Percentiles rank a stretch among this genome's conserved stretches.
These are phyloP conservation scores for Hyppa rectilinea DNA, from an alignment of 2,888 invertebrate species.

Conservation along the genomic window DNA sequence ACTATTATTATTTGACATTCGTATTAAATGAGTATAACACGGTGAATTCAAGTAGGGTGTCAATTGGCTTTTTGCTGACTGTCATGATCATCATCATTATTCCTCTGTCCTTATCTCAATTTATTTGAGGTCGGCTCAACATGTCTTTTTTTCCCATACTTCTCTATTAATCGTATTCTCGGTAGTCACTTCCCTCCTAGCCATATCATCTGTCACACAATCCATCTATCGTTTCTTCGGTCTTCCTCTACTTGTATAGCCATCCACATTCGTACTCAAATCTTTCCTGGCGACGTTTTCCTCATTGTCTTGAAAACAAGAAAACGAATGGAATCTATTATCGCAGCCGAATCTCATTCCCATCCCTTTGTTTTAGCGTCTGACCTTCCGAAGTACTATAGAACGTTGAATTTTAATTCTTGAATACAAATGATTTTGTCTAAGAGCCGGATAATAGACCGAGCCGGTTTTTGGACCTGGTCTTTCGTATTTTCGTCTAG, in stretches of 20 bases:
- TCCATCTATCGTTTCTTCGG: too few relatives aligned
- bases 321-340: conserved; percentile 27
- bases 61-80: not conserved
- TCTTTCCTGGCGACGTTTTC: too few relatives aligned
- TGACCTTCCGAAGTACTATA: conserved; percentile 28
- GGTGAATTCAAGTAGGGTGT: not conserved
- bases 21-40: not conserved
- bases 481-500: conserved; percentile 40
- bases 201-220: too few relatives aligned
- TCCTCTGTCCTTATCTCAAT: too few relatives aligned
- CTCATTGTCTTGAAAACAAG: not conserved
- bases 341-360: conserved; percentile 14
- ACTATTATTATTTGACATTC: not conserved
- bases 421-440: conserved; percentile 48
- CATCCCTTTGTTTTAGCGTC: conserved; percentile 44
- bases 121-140: too few relatives aligned
- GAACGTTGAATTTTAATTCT: conserved; percentile 58
- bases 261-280: too few relatives aligned
- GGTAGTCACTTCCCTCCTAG: too few relatives aligned
- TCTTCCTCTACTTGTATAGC: too few relatives aligned
- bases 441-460: conserved; percentile 51
- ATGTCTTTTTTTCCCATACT: too few relatives aligned
- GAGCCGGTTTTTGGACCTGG: conserved; percentile 14
- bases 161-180: too few relatives aligned
- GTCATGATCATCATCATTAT: too few relatives aligned